phyloP scores from a whole-genome alignment of 2,113 vertebrate genomes.

The Gadus chalcogrammus region DNA sequence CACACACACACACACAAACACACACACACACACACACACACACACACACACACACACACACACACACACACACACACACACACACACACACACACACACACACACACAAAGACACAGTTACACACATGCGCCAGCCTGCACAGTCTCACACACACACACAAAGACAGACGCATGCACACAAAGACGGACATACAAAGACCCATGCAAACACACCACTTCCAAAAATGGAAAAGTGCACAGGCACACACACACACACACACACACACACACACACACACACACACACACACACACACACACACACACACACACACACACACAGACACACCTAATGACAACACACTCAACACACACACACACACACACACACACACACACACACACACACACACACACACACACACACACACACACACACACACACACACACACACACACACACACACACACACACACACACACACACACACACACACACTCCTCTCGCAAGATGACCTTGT shows the following conservation, averaged over 20 bases:
- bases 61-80: too few relatives aligned
- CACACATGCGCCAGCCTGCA: constrained; percentile 12
- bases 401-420: neutral
- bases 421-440: neutral
- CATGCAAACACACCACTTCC: too few relatives aligned
- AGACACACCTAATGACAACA: neutral
- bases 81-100: too few relatives aligned
- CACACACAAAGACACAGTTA: too few relatives aligned
- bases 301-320: neutral
- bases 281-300: neutral
- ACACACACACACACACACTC: neutral
- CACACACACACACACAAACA: constrained; percentile 4
- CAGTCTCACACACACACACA: constrained; percentile 15
- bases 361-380: neutral
- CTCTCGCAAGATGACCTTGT: constrained; percentile 50
- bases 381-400: neutral
- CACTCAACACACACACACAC: neutral
- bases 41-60: neutral
- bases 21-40: neutral
- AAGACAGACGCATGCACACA: neutral
- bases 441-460: neutral
- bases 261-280: neutral
- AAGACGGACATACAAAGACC: constrained; percentile 8
- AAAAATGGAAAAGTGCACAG: neutral
- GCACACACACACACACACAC: neutral